Evolutionary conservation across 2,888 invertebrate genomes (phyloP), one percentile per base, ranked within the genome.

Genomic region (Drosophila kanekoi): DNA sequence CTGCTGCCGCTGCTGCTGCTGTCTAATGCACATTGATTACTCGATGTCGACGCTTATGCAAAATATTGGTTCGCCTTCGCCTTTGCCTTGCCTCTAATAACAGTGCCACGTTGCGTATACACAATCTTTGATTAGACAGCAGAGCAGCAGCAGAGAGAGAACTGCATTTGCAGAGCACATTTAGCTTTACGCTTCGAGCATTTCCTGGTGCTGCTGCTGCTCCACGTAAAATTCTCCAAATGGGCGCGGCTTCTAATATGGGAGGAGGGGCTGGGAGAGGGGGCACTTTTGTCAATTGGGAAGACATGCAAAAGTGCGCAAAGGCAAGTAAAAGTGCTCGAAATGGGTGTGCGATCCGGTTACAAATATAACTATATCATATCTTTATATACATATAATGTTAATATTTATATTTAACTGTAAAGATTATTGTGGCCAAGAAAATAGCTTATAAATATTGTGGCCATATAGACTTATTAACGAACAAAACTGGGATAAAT

Each of bases 31-130:
- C 73, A 63, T 67, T 83, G 67, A 80, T 84, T 83, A 85, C 81
- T 74, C 71, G 77, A 81, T 67, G 66, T 68, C 76, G 61, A 70
- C 81, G 77, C 85, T 83, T 82, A 82, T 85, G 85, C 83, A 85
- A 83, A 83, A 79, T 74, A 77, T 81, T 67, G 66, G 71, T 16
- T 43, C 51, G 38, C 28, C 56, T 16, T 3, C 33, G 35, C 28
- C 23, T 23, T 23, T 5, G 23, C 23, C 28, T 28, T 28, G 28
- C 28, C 28, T 59, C 71, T 84, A 83, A 85, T 83, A 77, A 81
- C 79, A 81, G 70, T 23, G 74, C 70, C 66, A 81, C 85, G 68
- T 58, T 85, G 83, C 83, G 83, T 84, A 84, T 84, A 68, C 83
- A 68, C 79, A 84, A 85, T 84, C 63, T 82, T 70, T 85, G 85